phyloP scores from a whole-genome alignment of 30 jellyfish, hydroid and myxozoan genomes.

The Turritopsis rubra region DNA sequence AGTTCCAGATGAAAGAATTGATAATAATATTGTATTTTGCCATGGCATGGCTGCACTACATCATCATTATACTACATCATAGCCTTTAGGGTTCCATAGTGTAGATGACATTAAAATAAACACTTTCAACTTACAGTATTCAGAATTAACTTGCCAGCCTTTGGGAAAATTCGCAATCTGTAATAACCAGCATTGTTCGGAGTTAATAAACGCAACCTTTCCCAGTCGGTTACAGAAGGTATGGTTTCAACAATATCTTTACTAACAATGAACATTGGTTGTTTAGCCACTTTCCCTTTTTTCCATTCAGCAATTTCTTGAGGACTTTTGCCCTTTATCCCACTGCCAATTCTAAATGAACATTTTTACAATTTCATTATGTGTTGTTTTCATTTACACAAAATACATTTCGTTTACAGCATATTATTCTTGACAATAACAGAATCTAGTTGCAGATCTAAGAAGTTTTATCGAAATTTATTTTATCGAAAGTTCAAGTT shows the following conservation, averaged over 20 bases:
- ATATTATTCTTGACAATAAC: too few species aligned
- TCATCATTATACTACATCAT: too few species aligned
- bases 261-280: background rate
- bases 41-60: too few species aligned
- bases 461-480: too few species aligned
- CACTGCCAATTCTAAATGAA: background rate
- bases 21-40: too few species aligned
- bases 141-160: background rate
- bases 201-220: background rate
- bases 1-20: too few species aligned
- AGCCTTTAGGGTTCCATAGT: too few species aligned
- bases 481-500: too few species aligned
- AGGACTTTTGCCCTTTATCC: background rate
- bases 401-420: background rate
- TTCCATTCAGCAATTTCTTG: constrained; percentile 11
- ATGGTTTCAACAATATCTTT: background rate
- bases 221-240: constrained; percentile 2
- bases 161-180: background rate
- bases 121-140: background rate
- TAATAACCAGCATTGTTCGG: background rate
- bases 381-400: too few species aligned
- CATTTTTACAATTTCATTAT: background rate
- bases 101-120: too few species aligned
- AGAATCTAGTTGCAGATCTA: too few species aligned
- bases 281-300: background rate